Evolutionary conservation across 2,888 invertebrate genomes (phyloP), one percentile per base, ranked within the genome.

Genomic region (Drosophila atripex): DNA sequence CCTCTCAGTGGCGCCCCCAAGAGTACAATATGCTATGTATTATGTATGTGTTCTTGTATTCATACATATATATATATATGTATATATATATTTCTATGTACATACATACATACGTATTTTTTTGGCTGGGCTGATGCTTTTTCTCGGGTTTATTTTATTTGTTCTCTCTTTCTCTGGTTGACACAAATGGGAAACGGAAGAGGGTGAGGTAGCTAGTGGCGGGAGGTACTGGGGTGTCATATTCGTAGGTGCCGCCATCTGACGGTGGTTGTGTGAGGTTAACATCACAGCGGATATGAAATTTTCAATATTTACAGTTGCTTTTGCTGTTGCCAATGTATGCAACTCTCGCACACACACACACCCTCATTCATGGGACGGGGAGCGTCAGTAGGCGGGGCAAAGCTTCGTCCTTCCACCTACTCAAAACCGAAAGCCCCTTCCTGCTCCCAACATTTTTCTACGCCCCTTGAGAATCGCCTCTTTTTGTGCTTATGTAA

Each of bases 251-350:
- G 63, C 47, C 41, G 52, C 49, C 73, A 76, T 71, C 63, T 80
- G 73, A 38, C 73, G 70, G 41, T 57, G 52, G 21, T 25, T 58
- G 46, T 55, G 54, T 70, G 80, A 77, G 76, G 78, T 84, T 80
- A 78, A 80, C 78, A 80, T 80, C 80, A 74, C 78, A 84, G 77
- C 72, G 85, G 86, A 86, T 80, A 84, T 86, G 78, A 76, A 86
- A 84, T 84, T 84, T 84, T 84, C 77, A 80, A 86, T 86, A 84
- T 84, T 84, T 86, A 84, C 86, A 71, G 78, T 78, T 66, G 71
- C 70, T 72, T 63, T 73, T 64, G 71, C 64, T 70, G 55, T 61
- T 71, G 63, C 76, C 82, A 82, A 79, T 85, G 77, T 76, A 82
- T 82, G 83, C 86, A 82, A 53, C 75, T 41, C 47, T 47, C 59